These are phyloP conservation scores for Malachius bipustulatus DNA, from an alignment of 2,888 invertebrate species.

Conservation along the genomic window DNA sequence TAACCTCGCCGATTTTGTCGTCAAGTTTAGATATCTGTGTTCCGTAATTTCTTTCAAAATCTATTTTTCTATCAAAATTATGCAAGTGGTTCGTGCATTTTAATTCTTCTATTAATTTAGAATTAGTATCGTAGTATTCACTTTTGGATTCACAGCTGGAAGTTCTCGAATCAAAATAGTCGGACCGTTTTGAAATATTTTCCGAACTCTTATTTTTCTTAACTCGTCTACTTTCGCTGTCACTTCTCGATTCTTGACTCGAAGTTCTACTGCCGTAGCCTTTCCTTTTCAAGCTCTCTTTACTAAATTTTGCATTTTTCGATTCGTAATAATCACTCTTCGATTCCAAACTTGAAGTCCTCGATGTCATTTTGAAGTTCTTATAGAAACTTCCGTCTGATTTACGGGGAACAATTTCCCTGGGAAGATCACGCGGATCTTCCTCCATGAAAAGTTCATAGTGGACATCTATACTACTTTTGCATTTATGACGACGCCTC, in stretches of 20 bases:
- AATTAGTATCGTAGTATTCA: conserved; percentile 46
- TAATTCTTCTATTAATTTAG: conserved; percentile 27
- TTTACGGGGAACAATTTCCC: conserved; percentile 58
- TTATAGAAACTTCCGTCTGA: conserved; percentile 64
- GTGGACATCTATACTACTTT: conserved; percentile 56
- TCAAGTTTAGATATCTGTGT: conserved; percentile 27
- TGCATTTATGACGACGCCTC: conserved; percentile 46
- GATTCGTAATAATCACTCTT: conserved; percentile 57
- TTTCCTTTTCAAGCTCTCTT: conserved; percentile 37
- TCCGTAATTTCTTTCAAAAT: conserved; percentile 36
- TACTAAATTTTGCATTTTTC: conserved; percentile 51
- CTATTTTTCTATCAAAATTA: conserved; percentile 35
- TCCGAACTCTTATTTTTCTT: conserved; percentile 26
- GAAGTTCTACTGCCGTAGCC: conserved; percentile 46
- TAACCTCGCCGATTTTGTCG: conserved; percentile 12
- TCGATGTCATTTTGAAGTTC: conserved; percentile 51
- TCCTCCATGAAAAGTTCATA: conserved; percentile 69
- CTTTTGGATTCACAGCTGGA: conserved; percentile 58
- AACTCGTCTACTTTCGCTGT: conserved; percentile 35
- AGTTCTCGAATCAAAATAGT: conserved; percentile 47
- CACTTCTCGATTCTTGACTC: conserved; percentile 54
- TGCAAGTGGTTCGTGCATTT: conserved; percentile 18
- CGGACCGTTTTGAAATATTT: conserved; percentile 24
- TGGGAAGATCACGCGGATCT: conserved; percentile 60
- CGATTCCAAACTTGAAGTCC: conserved; percentile 33